Conservation (phyloP, 2,888 invertebrate species). For the Ectemnius lituratus region DNA sequence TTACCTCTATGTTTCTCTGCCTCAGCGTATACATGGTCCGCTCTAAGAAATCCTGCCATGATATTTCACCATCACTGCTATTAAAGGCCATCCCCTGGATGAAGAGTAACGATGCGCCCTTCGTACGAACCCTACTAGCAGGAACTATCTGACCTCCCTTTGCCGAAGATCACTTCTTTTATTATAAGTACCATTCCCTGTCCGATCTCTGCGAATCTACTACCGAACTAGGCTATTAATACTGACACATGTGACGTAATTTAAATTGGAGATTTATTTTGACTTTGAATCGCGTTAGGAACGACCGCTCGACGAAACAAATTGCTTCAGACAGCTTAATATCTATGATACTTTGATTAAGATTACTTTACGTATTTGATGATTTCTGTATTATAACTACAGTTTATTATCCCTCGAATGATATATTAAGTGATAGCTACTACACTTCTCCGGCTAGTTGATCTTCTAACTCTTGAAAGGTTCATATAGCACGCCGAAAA, state of each 20-base stretch:
- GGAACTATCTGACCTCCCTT: slow-evolving; percentile 23
- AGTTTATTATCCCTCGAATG: slow-evolving; percentile 19
- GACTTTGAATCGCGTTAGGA: too few species aligned
- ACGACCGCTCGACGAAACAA: background rate
- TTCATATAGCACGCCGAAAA: slow-evolving; percentile 16
- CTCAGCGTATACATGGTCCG: slow-evolving; percentile 13
- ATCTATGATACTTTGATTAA: background rate
- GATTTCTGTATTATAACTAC: slow-evolving; percentile 6
- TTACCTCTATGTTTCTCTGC: too few species aligned
- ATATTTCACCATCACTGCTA: slow-evolving; percentile 74
- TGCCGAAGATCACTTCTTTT: slow-evolving; percentile 16
- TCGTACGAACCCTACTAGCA: slow-evolving; percentile 56
- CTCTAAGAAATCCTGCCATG: slow-evolving; percentile 58
- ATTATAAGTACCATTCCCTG: slow-evolving; percentile 5
- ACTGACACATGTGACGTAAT: background rate
- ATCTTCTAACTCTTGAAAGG: slow-evolving; percentile 12
- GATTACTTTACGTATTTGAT: slow-evolving; percentile 13
- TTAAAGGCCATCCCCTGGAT: slow-evolving; percentile 71
- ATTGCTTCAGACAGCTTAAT: background rate
- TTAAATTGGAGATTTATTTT: background rate
- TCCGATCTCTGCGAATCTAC: background rate
- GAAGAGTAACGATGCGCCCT: slow-evolving; percentile 71
- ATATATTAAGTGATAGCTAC: slow-evolving; percentile 20
- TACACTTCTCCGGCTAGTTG: slow-evolving; percentile 21
- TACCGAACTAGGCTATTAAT: too few species aligned